Conservation (phyloP, 2,888 invertebrate species). For the Keiferia lycopersicella region DNA sequence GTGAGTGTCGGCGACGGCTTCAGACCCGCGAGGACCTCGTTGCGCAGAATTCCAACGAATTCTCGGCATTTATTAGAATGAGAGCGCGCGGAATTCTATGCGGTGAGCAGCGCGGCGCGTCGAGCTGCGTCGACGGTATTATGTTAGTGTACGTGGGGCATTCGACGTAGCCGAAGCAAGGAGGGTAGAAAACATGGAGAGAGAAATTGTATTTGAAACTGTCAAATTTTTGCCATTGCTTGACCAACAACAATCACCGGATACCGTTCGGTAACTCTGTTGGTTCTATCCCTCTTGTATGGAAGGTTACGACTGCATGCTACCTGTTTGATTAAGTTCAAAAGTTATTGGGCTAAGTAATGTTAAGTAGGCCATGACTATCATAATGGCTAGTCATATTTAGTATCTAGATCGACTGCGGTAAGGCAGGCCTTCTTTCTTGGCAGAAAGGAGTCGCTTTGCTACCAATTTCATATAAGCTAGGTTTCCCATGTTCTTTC, state of each 20-base stretch:
- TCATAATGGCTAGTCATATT: constrained; percentile 56
- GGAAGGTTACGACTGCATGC: constrained; percentile 19
- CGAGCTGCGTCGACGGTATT: constrained; percentile 20
- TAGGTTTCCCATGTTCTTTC: constrained; percentile 70
- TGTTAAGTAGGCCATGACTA: constrained; percentile 48
- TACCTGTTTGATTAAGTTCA: constrained; percentile 34
- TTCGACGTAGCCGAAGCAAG: constrained; percentile 29
- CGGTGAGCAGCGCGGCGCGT: constrained; percentile 21
- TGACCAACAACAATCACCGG: too few species aligned
- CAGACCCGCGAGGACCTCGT: constrained; percentile 42
- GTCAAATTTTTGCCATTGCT: too few species aligned
- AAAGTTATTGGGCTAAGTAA: constrained; percentile 38
- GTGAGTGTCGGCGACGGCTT: constrained; percentile 18
- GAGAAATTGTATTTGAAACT: too few species aligned
- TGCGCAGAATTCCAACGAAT: constrained; percentile 60
- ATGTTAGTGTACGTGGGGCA: constrained; percentile 32
- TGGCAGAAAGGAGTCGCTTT: constrained; percentile 63
- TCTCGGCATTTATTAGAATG: constrained; percentile 78
- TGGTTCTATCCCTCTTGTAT: too few species aligned
- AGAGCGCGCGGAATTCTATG: constrained; percentile 61
- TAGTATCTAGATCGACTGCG: constrained; percentile 37
- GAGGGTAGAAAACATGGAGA: too few species aligned
- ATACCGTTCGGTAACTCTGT: too few species aligned
- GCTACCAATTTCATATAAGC: constrained; percentile 50
- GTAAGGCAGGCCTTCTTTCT: constrained; percentile 69